Evolutionary conservation across 1,140 invertebrate genomes (phyloP).

Genomic region (Ctenoplectra terminalis): DNA sequence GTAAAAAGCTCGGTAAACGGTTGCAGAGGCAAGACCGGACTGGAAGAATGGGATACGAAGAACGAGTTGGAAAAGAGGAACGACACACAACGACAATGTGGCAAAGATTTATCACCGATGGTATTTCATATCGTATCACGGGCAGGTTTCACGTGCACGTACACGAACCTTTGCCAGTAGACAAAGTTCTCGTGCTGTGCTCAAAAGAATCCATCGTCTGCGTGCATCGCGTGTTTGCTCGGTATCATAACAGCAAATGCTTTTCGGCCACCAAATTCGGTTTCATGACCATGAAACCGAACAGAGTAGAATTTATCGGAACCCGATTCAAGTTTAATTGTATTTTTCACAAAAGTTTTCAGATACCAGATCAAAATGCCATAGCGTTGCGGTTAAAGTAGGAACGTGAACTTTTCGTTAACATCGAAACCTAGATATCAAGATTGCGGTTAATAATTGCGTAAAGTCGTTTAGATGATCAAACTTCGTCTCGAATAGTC

Average conservation of each 20-base stretch:
- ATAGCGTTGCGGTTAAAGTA: no score
- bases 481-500: slow-evolving; percentile 58
- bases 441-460: slow-evolving; percentile 11
- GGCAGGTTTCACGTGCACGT: slow-evolving; percentile 47
- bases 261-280: neutral
- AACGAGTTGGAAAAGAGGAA: slow-evolving; percentile 2
- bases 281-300: neutral
- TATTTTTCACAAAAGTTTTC: neutral
- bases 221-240: slow-evolving; percentile 21
- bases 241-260: neutral
- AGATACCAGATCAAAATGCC: no score
- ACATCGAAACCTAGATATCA: neutral
- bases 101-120: slow-evolving; percentile 60
- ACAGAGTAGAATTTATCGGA: neutral
- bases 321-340: neutral
- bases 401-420: neutral
- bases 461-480: slow-evolving; percentile 21
- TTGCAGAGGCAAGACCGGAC: neutral
- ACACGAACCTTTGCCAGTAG: slow-evolving; percentile 5
- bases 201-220: slow-evolving; percentile 23
- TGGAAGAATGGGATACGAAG: neutral
- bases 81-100: slow-evolving; percentile 55
- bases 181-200: slow-evolving; percentile 26
- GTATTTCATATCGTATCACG: slow-evolving; percentile 62
- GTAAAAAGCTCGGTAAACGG: slow-evolving; percentile 30